Base-by-base conservation (phyloP, 2,113 vertebrate species). In the Riparia riparia region DNA sequence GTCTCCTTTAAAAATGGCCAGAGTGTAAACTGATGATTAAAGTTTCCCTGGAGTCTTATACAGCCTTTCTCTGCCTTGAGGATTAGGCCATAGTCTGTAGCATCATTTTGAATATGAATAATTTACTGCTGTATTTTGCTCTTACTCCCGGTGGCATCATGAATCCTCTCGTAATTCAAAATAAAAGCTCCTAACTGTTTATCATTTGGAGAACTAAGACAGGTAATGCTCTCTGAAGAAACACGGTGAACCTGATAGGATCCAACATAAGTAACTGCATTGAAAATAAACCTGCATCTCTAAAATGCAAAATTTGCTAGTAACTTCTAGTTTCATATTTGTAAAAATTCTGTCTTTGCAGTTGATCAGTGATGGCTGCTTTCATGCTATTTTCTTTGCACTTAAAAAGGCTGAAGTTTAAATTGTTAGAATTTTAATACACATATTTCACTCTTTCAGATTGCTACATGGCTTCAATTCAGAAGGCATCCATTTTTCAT, bases 401-500 rank as follows among this genome's bases (percentile, higher is more conserved):
- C 1, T 85, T 76, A 29, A 16, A 90, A 90, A 57, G 39, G 18
- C 22, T 65, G 14, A 72, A 64, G 15, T 60, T 39, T 24, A 32
- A 56, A 47, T n/a, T 12, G 39, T n/a, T 49, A 25, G 10, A 77
- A 57, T 14, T 32, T 7, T 86, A 77, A 90, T 45, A 11, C 8
- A 26, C 21, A 1, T 80, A 22, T 70, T 74, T 89, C 6, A 24
- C 5, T 90, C 86, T 97, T 96, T 72, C 97, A 99, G 99, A 42
- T 92, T 99, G 93, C 98, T 99, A 82, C 99, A 99, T 86, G 99
- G 99, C 25, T 99, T 99, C 98, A 99, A 99, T 96, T 97, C 99
- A 78, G 98, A 99, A 97, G 99, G 99, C 86, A 99, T 99, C 95
- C 99, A 99, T 97, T 99, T 99, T 97, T 99, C 99, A 80, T 99